These are phyloP conservation scores for Hylia prasina DNA, from an alignment of 2,113 vertebrate genomes.

Conservation along the genomic window DNA sequence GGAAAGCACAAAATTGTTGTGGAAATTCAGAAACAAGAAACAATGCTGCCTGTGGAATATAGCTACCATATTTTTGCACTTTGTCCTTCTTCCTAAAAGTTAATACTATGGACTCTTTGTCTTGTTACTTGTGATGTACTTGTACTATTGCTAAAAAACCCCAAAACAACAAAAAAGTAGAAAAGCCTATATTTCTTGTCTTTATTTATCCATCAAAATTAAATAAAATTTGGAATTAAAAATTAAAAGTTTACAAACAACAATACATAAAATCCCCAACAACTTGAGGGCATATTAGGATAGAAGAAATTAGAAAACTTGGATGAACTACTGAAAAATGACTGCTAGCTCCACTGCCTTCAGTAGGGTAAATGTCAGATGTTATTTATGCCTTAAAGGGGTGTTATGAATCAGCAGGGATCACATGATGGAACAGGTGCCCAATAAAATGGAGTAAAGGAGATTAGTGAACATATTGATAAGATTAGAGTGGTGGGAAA, in stretches of 20 bases:
- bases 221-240: not conserved
- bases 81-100: not conserved
- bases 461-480: not conserved
- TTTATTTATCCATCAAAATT: not conserved
- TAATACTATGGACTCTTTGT: not conserved
- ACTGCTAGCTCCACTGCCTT: not conserved
- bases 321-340: not conserved
- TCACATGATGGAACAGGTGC: not conserved
- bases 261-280: accelerated
- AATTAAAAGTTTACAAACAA: not conserved
- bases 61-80: not conserved
- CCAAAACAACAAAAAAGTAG: not conserved
- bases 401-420: not conserved
- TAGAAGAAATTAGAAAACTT: not conserved
- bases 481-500: not conserved
- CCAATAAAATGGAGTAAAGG: not conserved
- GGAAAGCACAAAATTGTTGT: not conserved
- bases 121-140: not conserved
- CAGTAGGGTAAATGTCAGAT: not conserved
- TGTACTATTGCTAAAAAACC: accelerated
- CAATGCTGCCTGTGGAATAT: not conserved
- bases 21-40: not conserved
- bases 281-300: not conserved
- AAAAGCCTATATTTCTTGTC: not conserved
- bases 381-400: not conserved